Conservation (phyloP, 2,888 invertebrate genomes). For the Ormyrus rosae region DNA sequence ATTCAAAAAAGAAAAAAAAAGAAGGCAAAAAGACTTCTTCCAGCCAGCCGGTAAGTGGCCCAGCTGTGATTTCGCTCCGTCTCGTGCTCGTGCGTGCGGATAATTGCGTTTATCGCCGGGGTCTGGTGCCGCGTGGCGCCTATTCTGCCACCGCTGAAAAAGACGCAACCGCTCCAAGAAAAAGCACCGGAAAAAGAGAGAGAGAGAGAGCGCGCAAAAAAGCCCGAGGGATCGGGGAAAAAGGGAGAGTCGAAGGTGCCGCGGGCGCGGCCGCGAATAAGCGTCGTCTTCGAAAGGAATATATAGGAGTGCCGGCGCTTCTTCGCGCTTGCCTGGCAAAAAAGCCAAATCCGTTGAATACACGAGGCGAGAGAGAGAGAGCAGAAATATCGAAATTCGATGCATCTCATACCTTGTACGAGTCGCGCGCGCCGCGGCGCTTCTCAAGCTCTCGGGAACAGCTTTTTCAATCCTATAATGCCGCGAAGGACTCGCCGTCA, state of each 20-base stretch:
- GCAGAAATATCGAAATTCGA: constrained; percentile 49
- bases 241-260: too few species aligned
- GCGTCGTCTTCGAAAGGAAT: too few species aligned
- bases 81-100: constrained; percentile 55
- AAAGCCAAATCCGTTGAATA: constrained; percentile 46
- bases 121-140: background rate
- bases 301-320: too few species aligned
- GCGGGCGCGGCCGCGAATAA: too few species aligned
- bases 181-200: background rate
- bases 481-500: constrained; percentile 47
- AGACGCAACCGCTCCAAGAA: background rate
- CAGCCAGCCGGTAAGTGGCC: constrained; percentile 35
- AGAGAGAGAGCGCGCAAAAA: too few species aligned
- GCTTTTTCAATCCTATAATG: constrained; percentile 51
- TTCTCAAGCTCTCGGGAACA: constrained; percentile 35
- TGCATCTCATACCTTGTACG: constrained; percentile 31
- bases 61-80: constrained; percentile 32
- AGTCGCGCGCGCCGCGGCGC: constrained; percentile 6
- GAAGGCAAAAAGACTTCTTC: background rate
- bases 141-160: background rate
- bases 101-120: constrained; percentile 54
- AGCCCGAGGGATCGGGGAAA: too few species aligned
- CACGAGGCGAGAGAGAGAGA: constrained; percentile 2
- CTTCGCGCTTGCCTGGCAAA: background rate
- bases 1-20: background rate